Percentiles rank a stretch among this genome's conserved stretches.
Conservation (phyloP, 2,113 vertebrate species). For the Limanda limanda region DNA sequence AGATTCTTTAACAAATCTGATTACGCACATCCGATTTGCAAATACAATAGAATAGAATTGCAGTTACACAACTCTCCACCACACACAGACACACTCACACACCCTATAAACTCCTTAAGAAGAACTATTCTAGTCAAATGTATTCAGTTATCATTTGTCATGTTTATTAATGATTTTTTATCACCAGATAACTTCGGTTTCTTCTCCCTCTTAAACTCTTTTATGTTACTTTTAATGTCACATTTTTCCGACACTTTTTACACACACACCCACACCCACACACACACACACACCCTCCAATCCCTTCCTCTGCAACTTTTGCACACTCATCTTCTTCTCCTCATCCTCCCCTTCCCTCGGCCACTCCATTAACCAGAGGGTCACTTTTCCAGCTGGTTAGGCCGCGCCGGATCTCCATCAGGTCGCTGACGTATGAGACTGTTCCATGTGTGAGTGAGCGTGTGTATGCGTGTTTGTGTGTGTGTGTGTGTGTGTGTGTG, state of each 20-base stretch:
- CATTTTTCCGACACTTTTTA: not conserved
- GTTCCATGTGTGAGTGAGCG: conserved; percentile 4
- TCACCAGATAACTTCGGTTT: not conserved
- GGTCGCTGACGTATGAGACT: conserved; percentile 60
- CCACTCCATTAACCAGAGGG: conserved; percentile 95
- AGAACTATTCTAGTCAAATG: too few relatives aligned
- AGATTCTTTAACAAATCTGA: too few relatives aligned
- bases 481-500: not conserved
- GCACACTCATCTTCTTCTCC: conserved; percentile 39
- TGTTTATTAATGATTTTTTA: too few relatives aligned
- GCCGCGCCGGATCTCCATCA: conserved; percentile 63
- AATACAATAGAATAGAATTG: too few relatives aligned
- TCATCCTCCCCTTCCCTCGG: conserved; percentile 70
- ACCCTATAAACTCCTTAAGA: too few relatives aligned
- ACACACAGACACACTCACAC: too few relatives aligned
- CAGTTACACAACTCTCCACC: too few relatives aligned
- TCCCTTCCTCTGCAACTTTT: conserved; percentile 30
- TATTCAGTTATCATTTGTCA: too few relatives aligned
- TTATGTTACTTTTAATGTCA: not conserved
- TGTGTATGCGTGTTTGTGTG: conserved; percentile 25
- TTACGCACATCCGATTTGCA: too few relatives aligned
- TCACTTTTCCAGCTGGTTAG: conserved; percentile 78
- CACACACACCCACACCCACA: not conserved
- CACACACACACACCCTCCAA: not conserved
- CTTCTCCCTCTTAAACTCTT: not conserved